Evolutionary conservation across 2,888 invertebrate species (phyloP).

Genomic region (Coleophora deauratella): DNA sequence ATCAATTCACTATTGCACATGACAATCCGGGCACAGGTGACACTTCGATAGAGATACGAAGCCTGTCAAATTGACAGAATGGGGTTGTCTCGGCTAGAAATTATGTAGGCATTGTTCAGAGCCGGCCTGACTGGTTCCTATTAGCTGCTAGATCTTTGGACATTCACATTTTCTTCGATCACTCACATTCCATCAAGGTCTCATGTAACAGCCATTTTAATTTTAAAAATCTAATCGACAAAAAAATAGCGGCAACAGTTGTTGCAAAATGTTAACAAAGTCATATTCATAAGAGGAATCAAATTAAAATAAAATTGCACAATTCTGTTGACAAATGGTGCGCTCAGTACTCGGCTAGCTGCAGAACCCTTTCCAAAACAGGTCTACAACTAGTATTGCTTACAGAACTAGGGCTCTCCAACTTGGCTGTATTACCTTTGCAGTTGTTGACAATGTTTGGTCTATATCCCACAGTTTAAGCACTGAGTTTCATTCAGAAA

Average conservation of each 20-base stretch:
- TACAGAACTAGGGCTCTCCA: slow-evolving; percentile 36
- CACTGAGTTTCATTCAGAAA: slow-evolving; percentile 32
- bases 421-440: slow-evolving; percentile 52
- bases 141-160: slow-evolving; percentile 3
- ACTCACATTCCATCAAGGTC: slow-evolving; percentile 11
- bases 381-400: slow-evolving; percentile 30
- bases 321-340: slow-evolving; percentile 53
- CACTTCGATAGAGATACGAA: background rate
- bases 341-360: slow-evolving; percentile 45
- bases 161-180: slow-evolving; percentile 23
- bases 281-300: slow-evolving; percentile 5
- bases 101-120: slow-evolving; percentile 4
- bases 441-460: slow-evolving; percentile 25
- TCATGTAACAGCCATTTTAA: background rate
- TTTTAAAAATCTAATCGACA: too few relatives aligned
- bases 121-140: slow-evolving; percentile 5
- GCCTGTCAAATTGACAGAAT: slow-evolving; percentile 2
- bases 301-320: slow-evolving; percentile 33
- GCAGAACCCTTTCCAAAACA: slow-evolving; percentile 44
- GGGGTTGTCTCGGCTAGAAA: slow-evolving; percentile 3
- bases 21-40: background rate
- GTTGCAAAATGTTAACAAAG: slow-evolving; percentile 5
- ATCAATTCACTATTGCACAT: too few relatives aligned
- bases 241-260: slow-evolving; percentile 21
- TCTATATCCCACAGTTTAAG: slow-evolving; percentile 42